Base-by-base conservation (phyloP, 1,140 invertebrate species). In the Bactericera cockerelli region DNA sequence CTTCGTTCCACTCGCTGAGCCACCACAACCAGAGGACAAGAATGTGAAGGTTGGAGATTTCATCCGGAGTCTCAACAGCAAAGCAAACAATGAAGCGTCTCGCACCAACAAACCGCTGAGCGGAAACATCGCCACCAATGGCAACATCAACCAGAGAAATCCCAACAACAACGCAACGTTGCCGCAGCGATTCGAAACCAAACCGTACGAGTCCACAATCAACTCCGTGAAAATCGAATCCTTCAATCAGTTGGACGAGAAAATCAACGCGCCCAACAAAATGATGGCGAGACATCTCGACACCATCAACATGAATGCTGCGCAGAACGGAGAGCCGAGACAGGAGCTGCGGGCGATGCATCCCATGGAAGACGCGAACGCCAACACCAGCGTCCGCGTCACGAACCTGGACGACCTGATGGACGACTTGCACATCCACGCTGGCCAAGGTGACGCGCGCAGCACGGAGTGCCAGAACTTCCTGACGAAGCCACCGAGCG, bases 171-270 rank as follows among this genome's bases (percentile, higher is more conserved):
- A 8, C 8, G 19, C 6, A 4, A 49, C n/a, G n/a, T 6, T 8
- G 8, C 4, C 42, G 8, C 4, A 49, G 3, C 3, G 3, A 6
- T 16, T 10, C 8, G n/a, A 8, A 16, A 8, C 42, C 22, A 49
- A 49, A n/a, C 42, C 42, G 6, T 49, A 49, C 42, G 4, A 49
- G 22, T 8, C n/a, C 22, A 49, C n/a, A 6, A 6, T 49, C 3
- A 49, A 49, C 19, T 49, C 42, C 3, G n/a, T 49, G n/a, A 49
- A 49, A 49, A n/a, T 49, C 22, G 42, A 49, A 49, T 49, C 42
- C 3, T 49, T 49, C 22, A 4, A 49, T 4, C 42, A 49, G 19
- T n/a, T 49, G 22, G 42, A 49, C n/a, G 42, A 49, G 42, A 49
- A n/a, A 49, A n/a, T 49, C n/a, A 49, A 49, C n/a, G n/a, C 22